Evolutionary conservation across 2,113 vertebrate species (phyloP), one percentile per base, ranked within the genome.

Genomic region (Zootoca vivipara): DNA sequence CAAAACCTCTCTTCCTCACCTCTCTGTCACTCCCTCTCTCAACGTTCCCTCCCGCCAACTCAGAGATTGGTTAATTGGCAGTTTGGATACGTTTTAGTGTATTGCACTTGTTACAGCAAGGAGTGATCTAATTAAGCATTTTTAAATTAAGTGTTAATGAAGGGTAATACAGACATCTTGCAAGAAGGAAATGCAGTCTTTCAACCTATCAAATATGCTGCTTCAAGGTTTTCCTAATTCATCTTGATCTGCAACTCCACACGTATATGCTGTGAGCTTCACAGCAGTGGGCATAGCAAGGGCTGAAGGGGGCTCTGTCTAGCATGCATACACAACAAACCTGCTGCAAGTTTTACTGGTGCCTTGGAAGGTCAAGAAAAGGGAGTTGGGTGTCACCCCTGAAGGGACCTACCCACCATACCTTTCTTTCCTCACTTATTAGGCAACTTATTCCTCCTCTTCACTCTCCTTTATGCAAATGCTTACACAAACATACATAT

Each of bases 11-110:
- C 52, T 40, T 56, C n/a, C 70, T 69, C 26, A 28, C 80, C 62
- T 82, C 12, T 82, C 30, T 75, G 42, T 75, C 52, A 46, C 73
- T 38, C n/a, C 58, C 62, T 20, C 62, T 5, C 33, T 30, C 52
- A 30, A 4, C 15, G 42, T 65, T 67, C 64, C 0, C 33, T 64
- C 64, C 0, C 18, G 62, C 33, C 62, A 13, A 24, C 38, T 38
- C 30, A 62, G 5, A 80, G 52, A 33, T 35, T n/a, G 20, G 22
- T 52, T 30, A 81, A 78, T 3, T 10, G 38, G 73, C 12, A 94
- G 86, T 91, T 62, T 81, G 26, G 46, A 74, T 82, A 73, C 22
- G 26, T 74, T 74, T 73, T 22, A 72, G 56, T 72, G n/a, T 42
- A 46, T 20, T 78, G 20, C 64, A 74, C 82, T 67, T 64, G 8